phyloP scores from a whole-genome alignment of 92 coral and sea anemone genomes.

The Palythoa heliodiscus region DNA sequence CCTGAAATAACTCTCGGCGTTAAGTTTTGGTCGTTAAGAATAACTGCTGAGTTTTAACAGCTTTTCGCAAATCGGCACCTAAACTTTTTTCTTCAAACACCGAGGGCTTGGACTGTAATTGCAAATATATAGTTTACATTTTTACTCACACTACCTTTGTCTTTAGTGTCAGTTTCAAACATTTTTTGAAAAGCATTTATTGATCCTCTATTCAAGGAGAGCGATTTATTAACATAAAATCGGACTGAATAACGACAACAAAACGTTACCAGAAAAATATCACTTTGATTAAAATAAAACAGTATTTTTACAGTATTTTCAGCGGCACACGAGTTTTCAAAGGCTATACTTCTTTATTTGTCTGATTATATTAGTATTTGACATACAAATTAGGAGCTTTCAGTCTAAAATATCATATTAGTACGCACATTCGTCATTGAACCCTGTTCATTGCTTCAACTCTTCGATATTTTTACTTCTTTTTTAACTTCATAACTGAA shows the following conservation, averaged over 20 bases:
- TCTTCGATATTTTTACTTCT: not conserved
- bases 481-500: not conserved
- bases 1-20: not conserved
- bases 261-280: not conserved
- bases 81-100: slow-evolving; percentile 17
- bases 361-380: not conserved
- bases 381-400: not conserved
- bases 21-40: not conserved
- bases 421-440: not conserved
- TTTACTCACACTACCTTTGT: not conserved
- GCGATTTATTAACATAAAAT: too few species aligned
- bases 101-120: not conserved
- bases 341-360: not conserved
- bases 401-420: not conserved
- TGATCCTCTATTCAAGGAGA: not conserved
- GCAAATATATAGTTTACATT: not conserved
- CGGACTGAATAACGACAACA: too few species aligned
- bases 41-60: not conserved
- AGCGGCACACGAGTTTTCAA: not conserved
- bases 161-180: not conserved
- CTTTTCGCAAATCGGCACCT: not conserved
- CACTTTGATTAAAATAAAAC: not conserved
- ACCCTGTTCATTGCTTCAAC: not conserved
- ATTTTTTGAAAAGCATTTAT: not conserved
- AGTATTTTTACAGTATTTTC: not conserved